Evolutionary conservation across 1,140 invertebrate genomes (phyloP), one percentile per base, ranked within the genome.

Genomic region (Dinothrombium tinctorium): DNA sequence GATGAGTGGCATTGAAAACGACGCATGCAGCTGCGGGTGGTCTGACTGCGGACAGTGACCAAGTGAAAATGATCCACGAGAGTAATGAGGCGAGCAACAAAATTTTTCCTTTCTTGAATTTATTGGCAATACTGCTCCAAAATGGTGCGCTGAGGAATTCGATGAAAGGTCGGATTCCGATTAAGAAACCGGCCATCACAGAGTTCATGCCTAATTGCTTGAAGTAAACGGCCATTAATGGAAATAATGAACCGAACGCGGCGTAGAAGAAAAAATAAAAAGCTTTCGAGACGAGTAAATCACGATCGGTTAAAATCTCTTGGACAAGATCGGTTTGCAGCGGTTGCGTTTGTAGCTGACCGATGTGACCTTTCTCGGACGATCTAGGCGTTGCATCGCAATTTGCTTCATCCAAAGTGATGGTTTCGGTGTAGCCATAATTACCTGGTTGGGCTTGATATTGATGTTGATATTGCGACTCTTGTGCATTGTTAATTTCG

Each of bases 221-320:
- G 65, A 98, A 98, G 60, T 95, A 98, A 17, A 98, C 82, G 17
- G 84, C 90, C 74, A 98, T 83, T 21, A 98, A 61, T 0, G 92
- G 92, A 55, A 96, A 96, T 0, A 99, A 66, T 0, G 86, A 94
- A 5, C 92, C 92, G 53, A 98, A 99, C 1, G 92, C 90, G 2
- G 90, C 87, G 56, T 95, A 99, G 61, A 96, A 98, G 67, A 95
- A 96, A 59, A 98, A 95, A 58, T 98, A 99, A 59, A 98, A 99
- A 1, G 19, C 33, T 21, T 36, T 36, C 7, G 33, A 36, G 7
- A 36, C 14, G 5, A 36, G 17, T 8, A 36, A 21, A 36, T 36
- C 20, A 22, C 20, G 17, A 36, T 39, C 19, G 24, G 22, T 39
- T 5, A 39, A 15, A 14, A 39, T 39, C 19, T 39, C 37, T 29